Evolutionary conservation across 2,888 invertebrate species (phyloP).

Genomic region (Eledona agricola): DNA sequence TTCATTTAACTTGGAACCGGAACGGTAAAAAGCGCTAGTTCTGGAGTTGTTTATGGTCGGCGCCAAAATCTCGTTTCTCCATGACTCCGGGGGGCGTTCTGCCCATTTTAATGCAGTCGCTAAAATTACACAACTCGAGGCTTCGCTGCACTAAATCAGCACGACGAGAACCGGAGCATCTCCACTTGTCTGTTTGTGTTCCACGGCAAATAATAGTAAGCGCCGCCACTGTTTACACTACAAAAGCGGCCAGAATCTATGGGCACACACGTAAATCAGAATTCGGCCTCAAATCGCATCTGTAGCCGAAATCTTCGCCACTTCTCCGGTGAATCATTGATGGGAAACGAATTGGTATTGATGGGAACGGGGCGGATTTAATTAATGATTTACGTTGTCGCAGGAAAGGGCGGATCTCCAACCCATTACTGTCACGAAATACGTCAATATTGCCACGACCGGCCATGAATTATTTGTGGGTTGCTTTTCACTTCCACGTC

Average conservation of each 20-base stretch:
- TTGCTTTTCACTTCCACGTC: constrained; percentile 4
- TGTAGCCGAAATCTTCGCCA: constrained; percentile 18
- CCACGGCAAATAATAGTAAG: constrained; percentile 25
- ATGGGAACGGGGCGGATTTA: constrained; percentile 10
- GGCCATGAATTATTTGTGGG: constrained; percentile 9
- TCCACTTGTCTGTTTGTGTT: constrained; percentile 19
- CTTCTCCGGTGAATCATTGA: constrained; percentile 3
- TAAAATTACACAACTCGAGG: constrained; percentile 4
- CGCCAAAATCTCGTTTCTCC: too few species aligned
- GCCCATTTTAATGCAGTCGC: constrained; percentile 19
- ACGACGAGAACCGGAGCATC: too few species aligned
- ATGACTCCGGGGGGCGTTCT: constrained; percentile 6
- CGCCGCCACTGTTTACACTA: constrained; percentile 29
- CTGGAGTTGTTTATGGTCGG: background rate
- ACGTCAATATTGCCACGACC: constrained; percentile 7
- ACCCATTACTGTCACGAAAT: constrained; percentile 15
- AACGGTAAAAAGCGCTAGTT: constrained; percentile 12
- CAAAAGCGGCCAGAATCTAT: constrained; percentile 26
- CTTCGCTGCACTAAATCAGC: constrained; percentile 17
- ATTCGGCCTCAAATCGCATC: constrained; percentile 25
- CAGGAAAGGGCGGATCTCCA: constrained; percentile 4
- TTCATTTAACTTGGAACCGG: constrained; percentile 27
- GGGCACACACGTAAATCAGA: constrained; percentile 33
- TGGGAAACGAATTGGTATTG: constrained; percentile 10
- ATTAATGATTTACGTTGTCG: constrained; percentile 19